A percentile compares a stretch with the other conserved stretches of the same genome.
These are phyloP conservation scores for Drosophila trapezifrons DNA, from an alignment of 1,140 invertebrate genomes.

Conservation along the genomic window DNA sequence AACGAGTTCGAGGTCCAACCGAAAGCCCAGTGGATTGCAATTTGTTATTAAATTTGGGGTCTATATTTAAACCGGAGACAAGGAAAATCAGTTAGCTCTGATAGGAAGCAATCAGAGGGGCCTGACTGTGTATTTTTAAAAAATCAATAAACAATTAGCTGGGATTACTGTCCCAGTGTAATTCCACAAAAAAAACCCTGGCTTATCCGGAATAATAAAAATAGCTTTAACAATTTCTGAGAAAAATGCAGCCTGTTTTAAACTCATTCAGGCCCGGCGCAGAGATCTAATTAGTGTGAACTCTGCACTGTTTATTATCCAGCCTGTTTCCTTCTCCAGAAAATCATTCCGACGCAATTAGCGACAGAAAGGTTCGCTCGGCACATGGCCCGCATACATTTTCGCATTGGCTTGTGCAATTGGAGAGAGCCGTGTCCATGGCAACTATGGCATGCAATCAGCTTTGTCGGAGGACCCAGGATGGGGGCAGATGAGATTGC, in stretches of 20 bases:
- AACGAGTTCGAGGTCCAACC: conserved; percentile 12
- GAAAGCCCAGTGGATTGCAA: conserved; percentile 1
- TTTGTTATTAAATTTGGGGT: conserved; percentile 48
- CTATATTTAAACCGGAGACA: conserved; percentile 25
- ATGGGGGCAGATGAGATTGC: conserved; percentile 38
- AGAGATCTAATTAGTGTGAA: not conserved
- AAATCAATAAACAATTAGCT: conserved; percentile 35
- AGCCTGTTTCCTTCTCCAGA: too few relatives aligned
- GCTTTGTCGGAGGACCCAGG: conserved; percentile 2
- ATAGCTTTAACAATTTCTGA: not conserved
- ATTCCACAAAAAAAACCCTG: not conserved
- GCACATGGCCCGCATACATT: conserved; percentile 3
- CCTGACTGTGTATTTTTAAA: not conserved
- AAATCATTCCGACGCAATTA: conserved; percentile 33
- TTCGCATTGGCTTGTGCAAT: conserved; percentile 39
- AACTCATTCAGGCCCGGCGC: not conserved
- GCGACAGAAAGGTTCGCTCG: not conserved
- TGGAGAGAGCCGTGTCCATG: conserved; percentile 14
- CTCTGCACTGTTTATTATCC: not conserved
- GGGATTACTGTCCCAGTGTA: not conserved
- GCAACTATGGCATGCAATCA: conserved; percentile 50
- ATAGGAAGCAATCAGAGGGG: not conserved
- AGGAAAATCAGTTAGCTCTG: conserved; percentile 10
- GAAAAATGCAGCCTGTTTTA: not conserved
- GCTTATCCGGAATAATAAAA: not conserved